Percentiles rank a stretch among this genome's conserved stretches.
These are phyloP conservation scores for Brassicogethes aeneus DNA, from an alignment of 2,888 invertebrate species.

Conservation along the genomic window DNA sequence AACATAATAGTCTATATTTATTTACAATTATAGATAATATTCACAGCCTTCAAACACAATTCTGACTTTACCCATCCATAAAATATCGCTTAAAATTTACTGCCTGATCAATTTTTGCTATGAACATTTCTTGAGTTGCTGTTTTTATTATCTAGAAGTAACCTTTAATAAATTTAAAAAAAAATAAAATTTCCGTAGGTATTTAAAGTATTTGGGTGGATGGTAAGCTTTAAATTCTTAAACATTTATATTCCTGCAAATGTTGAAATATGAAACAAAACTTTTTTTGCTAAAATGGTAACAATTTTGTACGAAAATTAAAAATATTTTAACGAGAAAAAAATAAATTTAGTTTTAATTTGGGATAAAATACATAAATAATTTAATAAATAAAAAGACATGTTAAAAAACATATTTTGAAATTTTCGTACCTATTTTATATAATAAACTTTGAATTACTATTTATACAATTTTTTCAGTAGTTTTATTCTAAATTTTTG, in stretches of 20 bases:
- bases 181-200: neutral
- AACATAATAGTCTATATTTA: constrained; percentile 19
- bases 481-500: too few species aligned
- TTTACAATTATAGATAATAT: constrained; percentile 26
- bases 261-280: too few species aligned
- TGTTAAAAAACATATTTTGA: neutral
- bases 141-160: neutral
- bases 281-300: neutral
- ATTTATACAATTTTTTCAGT: too few species aligned
- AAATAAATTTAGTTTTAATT: neutral
- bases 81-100: neutral
- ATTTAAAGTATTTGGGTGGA: neutral
- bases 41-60: constrained; percentile 33
- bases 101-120: neutral
- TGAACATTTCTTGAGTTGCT: neutral
- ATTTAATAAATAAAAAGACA: neutral
- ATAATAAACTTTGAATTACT: too few species aligned
- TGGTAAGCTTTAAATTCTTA: too few species aligned
- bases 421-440: neutral
- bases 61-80: constrained; percentile 16
- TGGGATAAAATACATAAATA: neutral
- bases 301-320: neutral
- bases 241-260: too few species aligned
- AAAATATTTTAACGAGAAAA: neutral
- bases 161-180: neutral